Evolutionary conservation across 1,140 invertebrate genomes (phyloP).

Genomic region (Drosophila kikkawai): DNA sequence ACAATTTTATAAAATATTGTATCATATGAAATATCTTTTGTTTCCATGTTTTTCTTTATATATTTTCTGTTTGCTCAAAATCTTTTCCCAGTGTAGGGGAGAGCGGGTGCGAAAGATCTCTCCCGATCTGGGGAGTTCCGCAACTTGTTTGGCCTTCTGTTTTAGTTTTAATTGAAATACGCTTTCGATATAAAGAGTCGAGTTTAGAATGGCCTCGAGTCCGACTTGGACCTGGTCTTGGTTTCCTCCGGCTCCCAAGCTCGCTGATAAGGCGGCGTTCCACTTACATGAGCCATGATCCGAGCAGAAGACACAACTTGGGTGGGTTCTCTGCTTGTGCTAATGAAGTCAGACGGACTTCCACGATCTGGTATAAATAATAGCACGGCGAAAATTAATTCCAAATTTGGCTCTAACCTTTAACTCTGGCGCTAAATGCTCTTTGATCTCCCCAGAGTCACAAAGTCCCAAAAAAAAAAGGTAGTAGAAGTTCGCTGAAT

Average conservation of each 20-base stretch:
- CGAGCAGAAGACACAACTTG: conserved; percentile 47
- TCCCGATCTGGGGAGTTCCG: conserved; percentile 26
- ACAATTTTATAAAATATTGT: too few species aligned
- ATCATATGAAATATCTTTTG: too few species aligned
- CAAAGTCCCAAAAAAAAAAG: conserved; percentile 31
- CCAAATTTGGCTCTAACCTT: conserved; percentile 57
- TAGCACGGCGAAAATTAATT: conserved; percentile 56
- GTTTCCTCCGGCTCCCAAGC: conserved; percentile 19
- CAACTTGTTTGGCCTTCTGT: conserved; percentile 70
- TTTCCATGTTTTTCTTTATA: too few species aligned
- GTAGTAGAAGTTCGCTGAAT: conserved; percentile 11
- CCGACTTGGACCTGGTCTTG: conserved; percentile 14
- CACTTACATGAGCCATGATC: conserved; percentile 72
- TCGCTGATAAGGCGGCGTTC: conserved; percentile 76
- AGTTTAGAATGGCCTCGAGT: conserved; percentile 60
- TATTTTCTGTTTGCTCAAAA: not conserved
- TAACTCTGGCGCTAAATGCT: conserved; percentile 29
- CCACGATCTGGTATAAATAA: conserved; percentile 58
- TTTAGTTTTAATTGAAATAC: conserved; percentile 83
- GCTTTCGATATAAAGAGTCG: conserved; percentile 74
- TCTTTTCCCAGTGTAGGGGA: conserved; percentile 8
- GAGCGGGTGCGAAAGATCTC: conserved; percentile 20
- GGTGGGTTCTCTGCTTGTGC: conserved; percentile 63
- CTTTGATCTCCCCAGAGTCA: conserved; percentile 54
- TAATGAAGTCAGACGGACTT: conserved; percentile 69